Conservation (phyloP, 2,113 vertebrate species). For the Chrysochloris asiatica region DNA sequence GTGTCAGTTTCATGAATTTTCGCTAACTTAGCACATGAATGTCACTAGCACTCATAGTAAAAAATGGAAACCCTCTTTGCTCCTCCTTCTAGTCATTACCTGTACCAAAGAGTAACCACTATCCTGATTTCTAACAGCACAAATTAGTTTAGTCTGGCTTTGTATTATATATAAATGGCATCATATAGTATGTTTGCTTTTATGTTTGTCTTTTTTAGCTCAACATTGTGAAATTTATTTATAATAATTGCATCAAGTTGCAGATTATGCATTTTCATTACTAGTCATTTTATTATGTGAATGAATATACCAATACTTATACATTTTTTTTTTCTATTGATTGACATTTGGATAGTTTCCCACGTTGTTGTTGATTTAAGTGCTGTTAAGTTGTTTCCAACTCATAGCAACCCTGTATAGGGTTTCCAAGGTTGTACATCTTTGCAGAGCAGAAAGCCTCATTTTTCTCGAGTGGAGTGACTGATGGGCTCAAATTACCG, state of each 20-base stretch:
- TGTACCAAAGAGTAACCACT: not conserved
- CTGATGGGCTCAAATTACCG: too few species aligned
- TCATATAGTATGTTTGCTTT: not conserved
- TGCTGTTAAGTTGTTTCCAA: too few species aligned
- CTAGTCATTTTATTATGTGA: not conserved
- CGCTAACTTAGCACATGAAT: not conserved
- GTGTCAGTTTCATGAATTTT: not conserved
- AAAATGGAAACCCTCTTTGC: not conserved
- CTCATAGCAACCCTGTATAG: too few species aligned
- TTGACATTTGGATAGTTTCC: too few species aligned
- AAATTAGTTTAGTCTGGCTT: too few species aligned
- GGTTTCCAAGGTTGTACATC: too few species aligned
- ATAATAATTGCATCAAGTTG: not conserved
- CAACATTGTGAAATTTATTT: conserved; percentile 34
- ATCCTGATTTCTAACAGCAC: not conserved
- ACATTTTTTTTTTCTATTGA: conserved; percentile 1
- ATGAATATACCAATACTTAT: not conserved
- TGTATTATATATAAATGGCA: conserved; percentile 13
- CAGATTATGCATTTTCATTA: conserved; percentile 32
- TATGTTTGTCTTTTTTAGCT: conserved; percentile 19
- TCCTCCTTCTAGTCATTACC: not conserved
- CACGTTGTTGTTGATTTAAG: too few species aligned
- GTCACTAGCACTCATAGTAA: not conserved
- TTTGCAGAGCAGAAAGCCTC: too few species aligned
- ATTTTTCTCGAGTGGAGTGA: too few species aligned